Evolutionary conservation across 30 jellyfish, hydroid and myxozoan species (phyloP).

Genomic region (Chironex yamaguchii): DNA sequence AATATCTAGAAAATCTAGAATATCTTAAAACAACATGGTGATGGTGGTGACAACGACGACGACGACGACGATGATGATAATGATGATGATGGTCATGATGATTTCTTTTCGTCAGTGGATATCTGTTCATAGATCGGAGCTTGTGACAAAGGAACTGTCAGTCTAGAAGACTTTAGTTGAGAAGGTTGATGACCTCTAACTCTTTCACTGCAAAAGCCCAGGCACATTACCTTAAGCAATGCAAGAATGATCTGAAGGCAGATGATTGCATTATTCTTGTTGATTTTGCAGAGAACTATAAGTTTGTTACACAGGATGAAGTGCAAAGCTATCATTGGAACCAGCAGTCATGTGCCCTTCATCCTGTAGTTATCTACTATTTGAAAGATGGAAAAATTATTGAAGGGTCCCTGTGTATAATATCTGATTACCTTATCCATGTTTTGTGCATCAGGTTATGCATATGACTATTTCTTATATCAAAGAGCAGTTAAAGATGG

Average conservation of each 20-base stretch:
- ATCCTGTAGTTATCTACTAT: slow-evolving; percentile 27
- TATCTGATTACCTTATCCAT: slow-evolving; percentile 66
- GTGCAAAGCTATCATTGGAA: slow-evolving; percentile 53
- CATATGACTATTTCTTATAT: too few species aligned
- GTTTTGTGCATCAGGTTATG: too few species aligned
- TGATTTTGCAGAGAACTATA: slow-evolving; percentile 66
- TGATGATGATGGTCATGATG: too few species aligned
- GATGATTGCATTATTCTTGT: slow-evolving; percentile 59
- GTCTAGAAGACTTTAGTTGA: slow-evolving; percentile 39
- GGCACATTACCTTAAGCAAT: slow-evolving; percentile 42
- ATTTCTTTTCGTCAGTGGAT: slow-evolving; percentile 77
- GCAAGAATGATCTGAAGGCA: too few species aligned
- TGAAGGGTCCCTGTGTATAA: slow-evolving; percentile 47
- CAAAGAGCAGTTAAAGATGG: too few species aligned
- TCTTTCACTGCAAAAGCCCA: slow-evolving; percentile 72
- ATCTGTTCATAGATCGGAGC: slow-evolving; percentile 66
- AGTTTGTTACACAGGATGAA: slow-evolving; percentile 42
- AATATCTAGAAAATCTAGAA: too few species aligned
- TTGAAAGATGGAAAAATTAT: slow-evolving; percentile 9
- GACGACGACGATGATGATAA: too few species aligned
- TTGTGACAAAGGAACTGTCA: slow-evolving; percentile 18
- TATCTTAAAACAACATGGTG: too few species aligned
- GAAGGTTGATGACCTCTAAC: slow-evolving; percentile 57
- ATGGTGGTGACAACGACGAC: too few species aligned
- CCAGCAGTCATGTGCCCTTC: slow-evolving; percentile 56